Evolutionary conservation across 2,888 invertebrate genomes (phyloP), one percentile per base, ranked within the genome.

Genomic region (Nycteola revayana): DNA sequence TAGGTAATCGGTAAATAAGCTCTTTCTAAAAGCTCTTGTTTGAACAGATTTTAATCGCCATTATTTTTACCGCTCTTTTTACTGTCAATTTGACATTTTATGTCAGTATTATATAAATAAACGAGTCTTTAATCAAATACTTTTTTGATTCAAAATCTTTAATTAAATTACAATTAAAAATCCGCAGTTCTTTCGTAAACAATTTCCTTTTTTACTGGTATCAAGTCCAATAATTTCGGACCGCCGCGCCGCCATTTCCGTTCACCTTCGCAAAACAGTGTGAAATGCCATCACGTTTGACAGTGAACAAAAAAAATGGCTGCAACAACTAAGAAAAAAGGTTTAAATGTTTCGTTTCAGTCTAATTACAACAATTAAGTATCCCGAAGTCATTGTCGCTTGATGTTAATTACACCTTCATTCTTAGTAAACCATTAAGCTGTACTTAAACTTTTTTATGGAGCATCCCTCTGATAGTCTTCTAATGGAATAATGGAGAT

Each of bases 331-430:
- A 20, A 40, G 38, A 42, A 31, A 42, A 40, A 23, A 31, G 5
- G 31, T 36, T 47, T 32, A 43, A 45, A 41, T 51, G 45, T 43
- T 44, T 33, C 30, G 36, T 49, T 42, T 31, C 17, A 17, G 28
- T 29, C 40, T 46, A 55, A 75, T 76, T 74, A 59, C 49, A 31
- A 54, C 65, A 68, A 72, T 70, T 74, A 69, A 48, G 52, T 53
- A 49, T 58, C 45, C 47, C 47, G 50, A 53, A 60, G 42, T 54
- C 57, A 56, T 55, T 66, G 62, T 63, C 62, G 51, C 54, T 42
- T 39, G 48, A 29, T 25, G 26, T 27, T 47, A 50, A 59, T 60
- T 61, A 49, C 40, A 30, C 20, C 41, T 47, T 23, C 27, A 35
- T 71, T 71, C 66, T 49, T 36, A 38, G 49, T 57, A 70, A 60